Base-by-base conservation (phyloP, 2,113 vertebrate genomes). In the Tautogolabrus adspersus region DNA sequence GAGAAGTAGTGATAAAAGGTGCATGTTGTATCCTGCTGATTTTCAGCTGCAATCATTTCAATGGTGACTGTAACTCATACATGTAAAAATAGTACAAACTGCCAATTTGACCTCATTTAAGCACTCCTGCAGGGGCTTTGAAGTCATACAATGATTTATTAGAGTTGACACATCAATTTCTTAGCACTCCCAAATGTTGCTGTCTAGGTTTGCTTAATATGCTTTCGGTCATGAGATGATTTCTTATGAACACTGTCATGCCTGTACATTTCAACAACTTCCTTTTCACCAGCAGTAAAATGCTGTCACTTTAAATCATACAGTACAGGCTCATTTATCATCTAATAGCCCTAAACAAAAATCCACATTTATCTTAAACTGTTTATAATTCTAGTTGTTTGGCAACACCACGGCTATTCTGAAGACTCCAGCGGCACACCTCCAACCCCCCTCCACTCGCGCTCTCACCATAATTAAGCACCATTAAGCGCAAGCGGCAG, bases 21-120 rank as follows among this genome's bases (percentile, higher is more conserved):
- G 7, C 2, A 7, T 40, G 38, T 42, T 6, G 40, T 42, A 10
- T 42, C 40, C 40, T 42, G 40, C 40, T 49, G 47, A 49, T 49
- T 49, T 49, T 49, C 18, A 18, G 1, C 18, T 6, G 5, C 47
- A 18, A 3, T 18, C 64, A 67, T 57, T 79, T 73, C 40, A 65
- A 60, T 34, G 67, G 52, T 70, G 22, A 57, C 1, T 26, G 34
- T 67, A 65, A 66, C 49, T 21, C 19, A 10, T 13, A 40, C 51
- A n/a, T 84, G 70, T 80, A 80, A 86, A 89, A 86, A 81, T 87
- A 82, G 58, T 47, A 72, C 38, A 62, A 82, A 78, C 74, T 81
- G 57, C 80, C 60, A 56, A 54, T 70, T 71, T 79, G 80, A 72
- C 78, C 79, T 80, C 37, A 78, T 77, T 77, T 65, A 65, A 62